These are phyloP conservation scores for Malthinus flaveolus DNA, from an alignment of 2,888 invertebrate genomes.

Conservation along the genomic window DNA sequence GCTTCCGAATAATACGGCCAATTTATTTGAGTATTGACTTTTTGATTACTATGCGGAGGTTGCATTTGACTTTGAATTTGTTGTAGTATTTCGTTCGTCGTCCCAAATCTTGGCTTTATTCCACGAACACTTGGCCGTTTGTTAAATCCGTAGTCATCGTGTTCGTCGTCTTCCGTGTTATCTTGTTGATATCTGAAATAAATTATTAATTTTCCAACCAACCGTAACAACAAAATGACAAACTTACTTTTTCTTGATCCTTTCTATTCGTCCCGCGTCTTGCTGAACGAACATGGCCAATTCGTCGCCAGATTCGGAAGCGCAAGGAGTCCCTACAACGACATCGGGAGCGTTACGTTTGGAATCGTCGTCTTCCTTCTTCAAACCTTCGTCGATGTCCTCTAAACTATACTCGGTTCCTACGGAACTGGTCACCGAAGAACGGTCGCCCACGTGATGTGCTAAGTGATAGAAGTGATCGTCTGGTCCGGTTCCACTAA, in stretches of 20 bases:
- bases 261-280: conserved; percentile 79
- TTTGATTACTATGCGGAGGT: conserved; percentile 55
- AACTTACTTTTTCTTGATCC: conserved; percentile 71
- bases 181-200: conserved; percentile 62
- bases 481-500: conserved; percentile 58
- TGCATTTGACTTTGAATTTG: conserved; percentile 74
- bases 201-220: not conserved
- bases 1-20: conserved; percentile 72
- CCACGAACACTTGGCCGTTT: conserved; percentile 87
- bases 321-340: conserved; percentile 71
- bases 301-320: conserved; percentile 66
- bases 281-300: conserved; percentile 84
- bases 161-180: conserved; percentile 72
- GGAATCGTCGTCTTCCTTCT: conserved; percentile 57
- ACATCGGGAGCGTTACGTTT: conserved; percentile 74
- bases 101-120: conserved; percentile 84
- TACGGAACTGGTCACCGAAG: conserved; percentile 64
- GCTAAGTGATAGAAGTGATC: conserved; percentile 63
- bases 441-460: conserved; percentile 59
- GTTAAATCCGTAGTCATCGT: conserved; percentile 89
- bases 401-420: conserved; percentile 71
- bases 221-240: not conserved
- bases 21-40: conserved; percentile 54
- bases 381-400: conserved; percentile 64
- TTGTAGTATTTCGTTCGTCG: conserved; percentile 77